Evolutionary conservation across 1,140 invertebrate genomes (phyloP).

Genomic region (Camponotus vicinus): DNA sequence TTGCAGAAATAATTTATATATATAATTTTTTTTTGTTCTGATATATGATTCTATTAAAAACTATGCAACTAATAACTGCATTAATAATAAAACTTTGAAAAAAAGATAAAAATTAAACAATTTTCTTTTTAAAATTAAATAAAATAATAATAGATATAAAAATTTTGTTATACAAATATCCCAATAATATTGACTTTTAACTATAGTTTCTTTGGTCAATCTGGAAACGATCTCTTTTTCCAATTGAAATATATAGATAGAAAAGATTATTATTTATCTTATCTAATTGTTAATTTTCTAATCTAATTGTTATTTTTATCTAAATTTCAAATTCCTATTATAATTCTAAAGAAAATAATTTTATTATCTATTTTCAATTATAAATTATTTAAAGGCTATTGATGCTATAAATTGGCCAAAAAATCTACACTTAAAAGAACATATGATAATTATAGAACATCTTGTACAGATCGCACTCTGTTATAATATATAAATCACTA

Average conservation of each 20-base stretch:
- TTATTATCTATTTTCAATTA: background rate
- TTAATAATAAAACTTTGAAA: slow-evolving; percentile 5
- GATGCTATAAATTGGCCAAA: background rate
- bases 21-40: slow-evolving; percentile 36
- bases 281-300: background rate
- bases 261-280: background rate
- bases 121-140: slow-evolving; percentile 17
- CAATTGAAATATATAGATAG: background rate
- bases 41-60: slow-evolving; percentile 32
- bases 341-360: background rate
- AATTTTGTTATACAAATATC: slow-evolving; percentile 13
- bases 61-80: slow-evolving; percentile 37
- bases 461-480: background rate
- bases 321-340: background rate
- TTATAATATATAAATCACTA: slow-evolving; percentile 43
- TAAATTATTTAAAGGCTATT: background rate
- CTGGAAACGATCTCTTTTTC: background rate
- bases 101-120: background rate
- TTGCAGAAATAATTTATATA: slow-evolving; percentile 29
- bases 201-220: background rate
- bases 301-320: background rate
- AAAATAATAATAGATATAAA: slow-evolving; percentile 28
- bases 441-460: background rate
- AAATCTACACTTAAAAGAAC: slow-evolving; percentile 12
- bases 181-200: background rate